Evolutionary conservation across 2,888 invertebrate genomes (phyloP), one percentile per base, ranked within the genome.

Genomic region (Oasisia sp.): DNA sequence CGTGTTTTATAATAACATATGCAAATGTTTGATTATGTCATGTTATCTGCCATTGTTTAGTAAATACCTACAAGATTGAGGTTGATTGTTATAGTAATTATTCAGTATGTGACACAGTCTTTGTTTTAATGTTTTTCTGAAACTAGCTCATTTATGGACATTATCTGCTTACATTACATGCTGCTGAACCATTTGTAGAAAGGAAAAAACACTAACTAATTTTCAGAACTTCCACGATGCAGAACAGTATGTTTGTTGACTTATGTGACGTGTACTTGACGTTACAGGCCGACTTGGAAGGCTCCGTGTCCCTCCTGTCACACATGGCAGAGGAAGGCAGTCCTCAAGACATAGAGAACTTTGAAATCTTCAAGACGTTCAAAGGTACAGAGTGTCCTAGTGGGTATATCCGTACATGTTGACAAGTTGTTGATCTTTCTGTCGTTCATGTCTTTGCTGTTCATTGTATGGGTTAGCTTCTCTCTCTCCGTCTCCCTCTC

Each of bases 301-400:
- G 92, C 91, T n/a, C 38, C 32, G 50, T 11, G n/a, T 92, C 91
- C 45, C 32, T 74, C 27, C n/a, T 38, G 4, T 44, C 90, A 45
- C 44, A 89, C 91, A 92, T 89, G 90, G 56, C 32, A 27, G 58
- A 44, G 12, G 93, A 93, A 32, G 89, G 32, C n/a, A 92, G 91
- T 56, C 92, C 93, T n/a, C 93, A 93, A 38, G 93, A 94, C 89
- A 94, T 94, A 32, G 94, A 94, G 91, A 91, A 91, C 91, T 94
- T 94, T 91, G 91, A 92, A 74, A 93, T 94, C 92, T 94, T 94
- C 92, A 94, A 93, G 89, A 91, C 91, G 90, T 89, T 93, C 44
- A 92, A 92, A 92, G 93, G 93, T 93, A 90, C 91, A 58, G 32
- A 19, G 38, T 27, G 74, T n/a, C 74, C 5, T 3, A 74, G 0